Evolutionary conservation across 2,113 vertebrate species (phyloP), one percentile per base, ranked within the genome.

Genomic region (Psilopsiagon aurifrons): DNA sequence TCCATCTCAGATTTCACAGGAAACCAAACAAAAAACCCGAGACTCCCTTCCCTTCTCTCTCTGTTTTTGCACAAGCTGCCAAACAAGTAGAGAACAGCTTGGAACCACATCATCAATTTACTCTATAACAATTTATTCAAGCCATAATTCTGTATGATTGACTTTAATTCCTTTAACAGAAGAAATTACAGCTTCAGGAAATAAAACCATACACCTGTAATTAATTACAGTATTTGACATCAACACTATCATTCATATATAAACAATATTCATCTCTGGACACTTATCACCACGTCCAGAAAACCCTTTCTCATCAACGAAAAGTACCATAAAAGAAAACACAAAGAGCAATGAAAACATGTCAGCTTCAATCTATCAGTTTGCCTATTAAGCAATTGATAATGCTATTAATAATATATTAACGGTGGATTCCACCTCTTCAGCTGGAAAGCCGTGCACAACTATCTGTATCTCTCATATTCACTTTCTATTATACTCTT

Each of bases 141-240:
- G 55, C 76, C 55, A n/a, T 92, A 94, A 94, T 66, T 95, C 84
- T 19, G 16, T 81, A 75, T 3, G 0, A 86, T 35, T 91, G 89
- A 76, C 78, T 95, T 86, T 84, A 87, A 89, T 94, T 92, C 77
- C 88, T 91, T 91, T 91, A 94, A 83, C 3, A 2, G 66, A 94
- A 86, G 66, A 92, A 95, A 93, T 87, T 86, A 91, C 81, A 79
- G 76, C 69, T 95, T 59, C n/a, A 17, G 81, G 94, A 95, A 96
- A 95, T 88, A 95, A 91, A 96, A 92, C 47, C 63, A 73, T 70
- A 84, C 47, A 89, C 52, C 64, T 86, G 60, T 78, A 95, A 96
- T 94, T 93, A 90, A 95, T 94, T 78, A 86, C 95, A 95, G 55
- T 82, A 91, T 91, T 89, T 79, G 44, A 95, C 81, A 96, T 68